Evolutionary conservation across 2,797 vertebrate genomes (phyloP).

Genomic region (Coregonus suidteri): DNA sequence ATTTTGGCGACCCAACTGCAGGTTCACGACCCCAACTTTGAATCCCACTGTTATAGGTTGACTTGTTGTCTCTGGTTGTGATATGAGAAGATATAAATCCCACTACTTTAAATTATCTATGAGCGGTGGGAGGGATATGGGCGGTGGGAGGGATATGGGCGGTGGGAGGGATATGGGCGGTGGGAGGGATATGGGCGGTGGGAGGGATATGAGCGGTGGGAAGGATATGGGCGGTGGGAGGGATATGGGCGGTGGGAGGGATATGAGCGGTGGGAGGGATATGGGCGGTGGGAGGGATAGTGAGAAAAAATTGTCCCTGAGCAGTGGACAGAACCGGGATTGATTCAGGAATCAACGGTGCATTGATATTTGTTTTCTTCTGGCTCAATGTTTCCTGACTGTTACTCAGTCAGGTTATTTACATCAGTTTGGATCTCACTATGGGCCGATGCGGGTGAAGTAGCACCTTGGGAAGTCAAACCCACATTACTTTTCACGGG

Average conservation of each 20-base stretch:
- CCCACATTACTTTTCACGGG: too few relatives aligned
- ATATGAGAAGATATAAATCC: neutral
- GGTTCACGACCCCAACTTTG: neutral
- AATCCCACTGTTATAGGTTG: neutral
- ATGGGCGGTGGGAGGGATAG: neutral
- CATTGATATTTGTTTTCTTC: neutral
- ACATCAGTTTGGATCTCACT: neutral
- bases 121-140: too few relatives aligned
- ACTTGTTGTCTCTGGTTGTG: neutral
- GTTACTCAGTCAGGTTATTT: neutral
- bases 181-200: too few relatives aligned
- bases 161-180: too few relatives aligned
- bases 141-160: too few relatives aligned
- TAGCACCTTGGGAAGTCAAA: neutral
- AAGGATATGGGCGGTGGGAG: too few relatives aligned
- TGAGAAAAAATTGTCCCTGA: neutral
- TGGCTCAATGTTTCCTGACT: neutral
- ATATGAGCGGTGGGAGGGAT: too few relatives aligned
- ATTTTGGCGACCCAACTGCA: too few relatives aligned
- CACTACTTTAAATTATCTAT: neutral
- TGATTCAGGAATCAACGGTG: neutral
- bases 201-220: too few relatives aligned
- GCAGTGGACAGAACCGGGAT: neutral
- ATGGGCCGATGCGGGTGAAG: neutral
- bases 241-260: too few relatives aligned